These are phyloP conservation scores for Polypedilum vanderplanki DNA, from an alignment of 1,140 invertebrate genomes.

Conservation along the genomic window DNA sequence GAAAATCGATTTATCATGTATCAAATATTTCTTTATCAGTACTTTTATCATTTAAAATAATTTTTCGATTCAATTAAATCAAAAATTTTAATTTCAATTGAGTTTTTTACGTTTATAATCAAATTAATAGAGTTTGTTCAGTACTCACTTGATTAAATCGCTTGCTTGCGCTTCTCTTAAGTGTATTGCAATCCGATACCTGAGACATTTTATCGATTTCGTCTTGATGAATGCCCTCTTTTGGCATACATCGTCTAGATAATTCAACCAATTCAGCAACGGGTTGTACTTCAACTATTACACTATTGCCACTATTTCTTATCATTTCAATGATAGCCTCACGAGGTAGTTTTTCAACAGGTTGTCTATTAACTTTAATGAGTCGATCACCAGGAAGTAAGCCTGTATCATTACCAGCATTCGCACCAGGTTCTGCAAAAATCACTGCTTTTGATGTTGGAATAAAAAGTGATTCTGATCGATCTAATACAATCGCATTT, in stretches of 20 bases:
- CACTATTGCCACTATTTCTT: constrained; percentile 70
- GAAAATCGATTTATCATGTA: too few relatives aligned
- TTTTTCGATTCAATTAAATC: too few relatives aligned
- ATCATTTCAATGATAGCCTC: constrained; percentile 94
- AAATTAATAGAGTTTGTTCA: too few relatives aligned
- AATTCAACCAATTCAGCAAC: constrained; percentile 82
- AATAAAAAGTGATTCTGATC: constrained; percentile 43
- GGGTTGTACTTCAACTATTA: constrained; percentile 83
- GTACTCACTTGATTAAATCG: constrained; percentile 60
- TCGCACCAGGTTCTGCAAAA: constrained; percentile 86
- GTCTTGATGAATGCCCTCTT: constrained; percentile 35
- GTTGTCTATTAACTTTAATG: constrained; percentile 81
- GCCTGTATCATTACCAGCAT: constrained; percentile 67
- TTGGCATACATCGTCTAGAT: constrained; percentile 57
- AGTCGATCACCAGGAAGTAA: constrained; percentile 87
- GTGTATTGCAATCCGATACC: constrained; percentile 56
- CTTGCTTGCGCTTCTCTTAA: constrained; percentile 68
- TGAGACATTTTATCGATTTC: constrained; percentile 39
- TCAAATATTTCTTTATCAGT: too few relatives aligned
- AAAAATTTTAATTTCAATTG: too few relatives aligned
- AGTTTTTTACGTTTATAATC: too few relatives aligned
- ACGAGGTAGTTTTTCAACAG: constrained; percentile 74
- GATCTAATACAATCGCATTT: constrained; percentile 72
- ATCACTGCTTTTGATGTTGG: constrained; percentile 64
- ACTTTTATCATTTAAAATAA: too few relatives aligned